Evolutionary conservation across 2,888 invertebrate genomes (phyloP), one percentile per base, ranked within the genome.

Genomic region (Tolmerus cingulatus): DNA sequence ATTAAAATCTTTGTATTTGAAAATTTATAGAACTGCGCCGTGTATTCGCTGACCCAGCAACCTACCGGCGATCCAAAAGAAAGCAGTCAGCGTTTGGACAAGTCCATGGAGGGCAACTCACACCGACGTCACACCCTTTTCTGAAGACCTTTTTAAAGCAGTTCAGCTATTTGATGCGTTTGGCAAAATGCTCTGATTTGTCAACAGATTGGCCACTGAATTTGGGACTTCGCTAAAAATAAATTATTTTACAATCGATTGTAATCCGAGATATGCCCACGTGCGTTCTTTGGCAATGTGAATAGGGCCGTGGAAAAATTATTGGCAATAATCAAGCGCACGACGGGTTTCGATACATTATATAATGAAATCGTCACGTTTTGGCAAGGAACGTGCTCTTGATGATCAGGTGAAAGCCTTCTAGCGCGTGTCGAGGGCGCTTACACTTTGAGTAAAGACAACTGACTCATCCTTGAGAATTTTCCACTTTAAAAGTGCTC

Each of bases 391-490:
- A 78, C 78, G 78, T 78, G 78, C 43, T 40, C 19, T 66, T 19
- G 14, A 23, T 46, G 7, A 23, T 43, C 37, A 78, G 78, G 78
- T 78, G 78, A 78, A 78, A 78, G 43, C 23, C 40, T 37, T 78
- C 78, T 43, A 19, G 37, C 23, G 43, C n/a, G 23, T 76, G 40
- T 23, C 43, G 37, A 40, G 23, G 43, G 78, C 78, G 78, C 78
- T 43, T 66, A 19, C 8, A 23, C 19, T 40, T 78, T 40, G 5
- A 2, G 8, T 37, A 19, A 40, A 19, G 23, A 78, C 4, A 40
- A 43, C 78, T 78, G 78, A 78, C 40, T 78, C 78, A 78, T 78
- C 78, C 23, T 78, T 40, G 23, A 40, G 40, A 78, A 40, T 78
- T 78, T 78, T 78, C 43, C 78, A n/a, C 40, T 78, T 78, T 40